A percentile compares a stretch with the other conserved stretches of the same genome.
Evolutionary conservation across 2,888 invertebrate species (phyloP).

Genomic region (Sinhomidia bicolor): DNA sequence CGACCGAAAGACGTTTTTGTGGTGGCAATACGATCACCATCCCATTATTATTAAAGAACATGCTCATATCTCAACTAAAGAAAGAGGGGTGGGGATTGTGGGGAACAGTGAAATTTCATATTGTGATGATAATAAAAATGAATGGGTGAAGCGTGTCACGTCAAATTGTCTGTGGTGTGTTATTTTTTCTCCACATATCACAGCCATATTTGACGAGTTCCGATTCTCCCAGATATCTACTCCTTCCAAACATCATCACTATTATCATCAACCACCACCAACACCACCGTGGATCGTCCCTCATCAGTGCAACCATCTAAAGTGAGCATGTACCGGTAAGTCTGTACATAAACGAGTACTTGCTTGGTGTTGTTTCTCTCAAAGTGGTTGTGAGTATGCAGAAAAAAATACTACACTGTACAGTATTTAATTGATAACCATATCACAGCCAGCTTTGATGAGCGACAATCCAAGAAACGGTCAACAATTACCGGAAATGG

Average conservation of each 20-base stretch:
- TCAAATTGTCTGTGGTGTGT: slow-evolving; percentile 92
- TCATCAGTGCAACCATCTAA: too few species aligned
- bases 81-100: not conserved
- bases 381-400: slow-evolving; percentile 95
- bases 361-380: slow-evolving; percentile 85
- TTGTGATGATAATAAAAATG: slow-evolving; percentile 29
- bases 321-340: too few species aligned
- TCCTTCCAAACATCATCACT: slow-evolving; percentile 14
- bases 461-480: slow-evolving; percentile 85
- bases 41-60: not conserved
- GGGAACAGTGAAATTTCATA: not conserved
- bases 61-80: slow-evolving; percentile 1
- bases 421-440: slow-evolving; percentile 83
- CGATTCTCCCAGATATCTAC: slow-evolving; percentile 83
- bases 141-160: slow-evolving; percentile 84
- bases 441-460: slow-evolving; percentile 99
- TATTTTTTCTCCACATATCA: slow-evolving; percentile 86
- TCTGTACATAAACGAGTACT: not conserved
- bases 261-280: too few species aligned
- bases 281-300: not conserved
- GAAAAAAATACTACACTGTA: slow-evolving; percentile 75
- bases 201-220: slow-evolving; percentile 98
- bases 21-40: not conserved
- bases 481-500: slow-evolving; percentile 3
- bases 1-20: not conserved